Evolutionary conservation across 2,797 vertebrate species (phyloP).

Genomic region (Alexandromys oeconomus): DNA sequence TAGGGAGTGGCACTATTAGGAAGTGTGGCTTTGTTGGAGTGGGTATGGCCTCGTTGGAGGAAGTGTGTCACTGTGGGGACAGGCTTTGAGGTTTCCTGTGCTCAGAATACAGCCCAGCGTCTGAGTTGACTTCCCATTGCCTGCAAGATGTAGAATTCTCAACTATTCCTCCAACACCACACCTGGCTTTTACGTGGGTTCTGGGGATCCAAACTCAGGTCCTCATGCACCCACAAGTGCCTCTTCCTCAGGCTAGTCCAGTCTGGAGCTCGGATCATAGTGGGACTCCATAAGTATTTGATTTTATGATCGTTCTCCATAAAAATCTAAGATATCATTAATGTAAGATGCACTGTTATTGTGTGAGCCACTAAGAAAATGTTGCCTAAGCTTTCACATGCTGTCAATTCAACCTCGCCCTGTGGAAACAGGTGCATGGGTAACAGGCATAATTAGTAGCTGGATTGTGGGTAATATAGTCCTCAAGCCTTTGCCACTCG

Average conservation of each 20-base stretch:
- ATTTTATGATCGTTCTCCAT: not conserved
- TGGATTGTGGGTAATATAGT: not conserved
- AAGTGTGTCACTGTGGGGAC: not conserved
- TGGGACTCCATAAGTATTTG: not conserved
- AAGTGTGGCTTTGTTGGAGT: not conserved
- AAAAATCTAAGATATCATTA: constrained; percentile 4
- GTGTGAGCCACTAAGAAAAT: constrained; percentile 38
- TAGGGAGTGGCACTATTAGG: not conserved
- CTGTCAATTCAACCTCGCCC: not conserved
- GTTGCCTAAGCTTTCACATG: not conserved
- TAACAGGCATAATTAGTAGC: not conserved
- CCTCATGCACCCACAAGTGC: not conserved
- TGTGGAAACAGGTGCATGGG: not conserved
- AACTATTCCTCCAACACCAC: not conserved
- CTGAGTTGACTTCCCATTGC: not conserved
- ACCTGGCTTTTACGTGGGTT: not conserved
- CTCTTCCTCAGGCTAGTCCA: not conserved
- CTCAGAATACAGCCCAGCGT: not conserved
- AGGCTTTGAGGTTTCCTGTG: not conserved
- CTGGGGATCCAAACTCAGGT: not conserved
- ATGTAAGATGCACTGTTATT: constrained; percentile 10
- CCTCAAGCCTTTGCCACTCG: not conserved
- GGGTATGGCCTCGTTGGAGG: not conserved
- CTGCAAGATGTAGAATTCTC: not conserved
- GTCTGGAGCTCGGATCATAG: not conserved